Percentiles rank a stretch among this genome's conserved stretches.
Evolutionary conservation across 2,797 vertebrate species (phyloP).

Genomic region (Varecia variegata): DNA sequence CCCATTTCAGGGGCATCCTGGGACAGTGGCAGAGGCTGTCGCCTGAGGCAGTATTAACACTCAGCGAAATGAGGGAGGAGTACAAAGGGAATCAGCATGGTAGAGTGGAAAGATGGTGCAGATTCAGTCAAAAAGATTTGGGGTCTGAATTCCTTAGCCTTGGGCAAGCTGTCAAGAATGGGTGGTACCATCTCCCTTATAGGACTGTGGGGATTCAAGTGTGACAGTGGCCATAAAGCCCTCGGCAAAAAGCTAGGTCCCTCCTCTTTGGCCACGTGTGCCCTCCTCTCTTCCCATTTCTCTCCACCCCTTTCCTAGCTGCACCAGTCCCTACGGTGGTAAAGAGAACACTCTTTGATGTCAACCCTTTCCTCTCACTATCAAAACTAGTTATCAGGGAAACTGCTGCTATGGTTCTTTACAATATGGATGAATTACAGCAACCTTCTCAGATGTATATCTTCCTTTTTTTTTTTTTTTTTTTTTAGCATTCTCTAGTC

Average conservation of each 20-base stretch:
- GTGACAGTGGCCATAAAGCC: background rate
- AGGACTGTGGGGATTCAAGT: background rate
- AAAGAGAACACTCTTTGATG: background rate
- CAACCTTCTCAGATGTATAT: background rate
- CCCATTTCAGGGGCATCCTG: background rate
- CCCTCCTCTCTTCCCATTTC: background rate
- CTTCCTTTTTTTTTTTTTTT: background rate
- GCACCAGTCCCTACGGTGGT: background rate
- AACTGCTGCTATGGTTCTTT: background rate
- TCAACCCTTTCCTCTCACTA: background rate
- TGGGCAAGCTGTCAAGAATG: background rate
- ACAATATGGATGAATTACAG: background rate
- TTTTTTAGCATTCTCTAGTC: background rate
- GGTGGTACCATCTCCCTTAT: background rate
- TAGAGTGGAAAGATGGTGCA: background rate
- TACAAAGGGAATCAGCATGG: background rate
- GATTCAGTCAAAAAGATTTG: background rate
- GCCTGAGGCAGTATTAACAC: background rate
- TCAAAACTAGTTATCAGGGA: conserved; percentile 14
- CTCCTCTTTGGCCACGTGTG: background rate
- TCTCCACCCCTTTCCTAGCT: background rate
- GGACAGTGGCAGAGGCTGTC: background rate
- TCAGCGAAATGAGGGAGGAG: background rate
- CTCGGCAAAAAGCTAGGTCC: background rate
- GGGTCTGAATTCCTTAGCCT: background rate